Conservation (phyloP, 2,888 invertebrate genomes). For the Trissonchulus latispiculum region DNA sequence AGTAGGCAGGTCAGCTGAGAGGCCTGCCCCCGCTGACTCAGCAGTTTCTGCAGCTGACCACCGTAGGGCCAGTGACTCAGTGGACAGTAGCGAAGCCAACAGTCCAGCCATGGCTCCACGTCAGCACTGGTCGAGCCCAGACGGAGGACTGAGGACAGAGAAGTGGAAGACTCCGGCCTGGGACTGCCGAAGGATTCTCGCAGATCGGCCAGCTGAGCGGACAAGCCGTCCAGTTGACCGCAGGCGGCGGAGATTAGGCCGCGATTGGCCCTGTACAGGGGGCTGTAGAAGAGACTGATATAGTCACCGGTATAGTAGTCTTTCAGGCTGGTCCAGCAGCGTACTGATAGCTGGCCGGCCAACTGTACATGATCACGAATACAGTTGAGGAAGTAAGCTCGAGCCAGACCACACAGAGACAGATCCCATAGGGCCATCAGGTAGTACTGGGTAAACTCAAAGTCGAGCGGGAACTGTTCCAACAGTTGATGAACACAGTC, state of each 20-base stretch:
- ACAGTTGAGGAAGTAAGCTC: conserved; percentile 82
- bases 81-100: neutral
- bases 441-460: conserved; percentile 84
- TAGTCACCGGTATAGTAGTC: conserved; percentile 61
- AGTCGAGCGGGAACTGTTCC: conserved; percentile 73
- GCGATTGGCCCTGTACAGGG: conserved; percentile 52
- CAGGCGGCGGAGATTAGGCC: neutral
- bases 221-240: neutral
- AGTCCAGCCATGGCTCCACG: neutral
- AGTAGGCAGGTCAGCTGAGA: neutral
- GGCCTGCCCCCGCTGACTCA: neutral
- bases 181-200: too few species aligned
- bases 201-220: neutral
- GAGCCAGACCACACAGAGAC: conserved; percentile 73
- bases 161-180: too few species aligned
- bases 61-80: neutral
- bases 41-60: neutral
- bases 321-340: neutral
- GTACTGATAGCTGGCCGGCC: neutral
- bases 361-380: conserved; percentile 55
- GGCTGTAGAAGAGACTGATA: conserved; percentile 70
- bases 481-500: conserved; percentile 86
- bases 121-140: neutral
- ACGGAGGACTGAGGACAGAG: neutral
- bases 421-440: conserved; percentile 84